phyloP scores from a whole-genome alignment of 2,888 invertebrate genomes.

The Thera britannica region DNA sequence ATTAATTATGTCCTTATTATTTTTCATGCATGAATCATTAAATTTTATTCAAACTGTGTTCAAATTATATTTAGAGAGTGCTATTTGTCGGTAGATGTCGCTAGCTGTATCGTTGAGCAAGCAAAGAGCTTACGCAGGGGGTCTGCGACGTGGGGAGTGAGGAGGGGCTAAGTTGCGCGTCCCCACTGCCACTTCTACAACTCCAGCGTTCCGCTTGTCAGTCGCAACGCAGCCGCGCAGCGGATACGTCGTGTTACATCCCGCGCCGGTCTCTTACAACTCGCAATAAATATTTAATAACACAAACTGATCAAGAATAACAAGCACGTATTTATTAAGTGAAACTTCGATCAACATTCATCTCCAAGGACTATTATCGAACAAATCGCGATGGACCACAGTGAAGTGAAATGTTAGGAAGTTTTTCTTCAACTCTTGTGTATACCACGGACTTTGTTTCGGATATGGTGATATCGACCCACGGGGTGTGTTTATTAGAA shows the following conservation, averaged over 20 bases:
- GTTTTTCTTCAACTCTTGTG: slow-evolving; percentile 75
- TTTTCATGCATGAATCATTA: no score
- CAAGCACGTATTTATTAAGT: slow-evolving; percentile 59
- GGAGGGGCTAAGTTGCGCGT: slow-evolving; percentile 66
- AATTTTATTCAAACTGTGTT: no score
- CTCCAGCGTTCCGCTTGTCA: slow-evolving; percentile 72
- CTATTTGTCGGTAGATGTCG: slow-evolving; percentile 71
- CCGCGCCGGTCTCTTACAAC: slow-evolving; percentile 64
- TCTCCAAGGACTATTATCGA: slow-evolving; percentile 53
- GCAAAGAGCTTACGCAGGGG: slow-evolving; percentile 61
- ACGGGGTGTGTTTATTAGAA: slow-evolving; percentile 84
- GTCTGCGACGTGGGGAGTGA: slow-evolving; percentile 56
- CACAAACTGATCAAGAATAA: slow-evolving; percentile 67
- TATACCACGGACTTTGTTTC: slow-evolving; percentile 82
- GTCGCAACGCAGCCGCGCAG: slow-evolving; percentile 77
- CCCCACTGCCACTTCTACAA: slow-evolving; percentile 77
- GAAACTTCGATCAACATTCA: slow-evolving; percentile 50
- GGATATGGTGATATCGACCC: slow-evolving; percentile 85
- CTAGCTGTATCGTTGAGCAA: slow-evolving; percentile 50
- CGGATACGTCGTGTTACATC: slow-evolving; percentile 65
- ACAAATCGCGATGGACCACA: slow-evolving; percentile 61
- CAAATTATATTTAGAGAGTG: slow-evolving; percentile 18
- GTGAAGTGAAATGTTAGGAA: slow-evolving; percentile 80
- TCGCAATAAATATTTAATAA: slow-evolving; percentile 79
- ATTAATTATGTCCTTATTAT: no score